phyloP scores from a whole-genome alignment of 2,888 invertebrate genomes.

The Barypeithes pellucidus region DNA sequence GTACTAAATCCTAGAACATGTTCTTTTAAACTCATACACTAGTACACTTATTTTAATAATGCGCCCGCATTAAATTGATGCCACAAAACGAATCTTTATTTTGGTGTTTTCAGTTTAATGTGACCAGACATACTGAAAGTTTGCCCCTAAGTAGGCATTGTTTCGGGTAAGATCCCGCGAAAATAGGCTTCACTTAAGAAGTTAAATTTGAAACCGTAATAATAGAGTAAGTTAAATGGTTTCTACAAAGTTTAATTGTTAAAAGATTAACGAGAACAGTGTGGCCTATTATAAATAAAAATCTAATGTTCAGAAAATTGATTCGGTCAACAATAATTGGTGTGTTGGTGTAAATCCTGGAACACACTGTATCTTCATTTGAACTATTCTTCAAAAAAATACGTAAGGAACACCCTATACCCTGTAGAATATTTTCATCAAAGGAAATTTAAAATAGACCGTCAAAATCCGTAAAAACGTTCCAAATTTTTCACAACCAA shows the following conservation, averaged over 20 bases:
- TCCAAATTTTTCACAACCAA: constrained; percentile 28
- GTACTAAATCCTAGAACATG: too few relatives aligned
- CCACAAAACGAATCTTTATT: constrained; percentile 10
- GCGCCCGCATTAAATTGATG: too few relatives aligned
- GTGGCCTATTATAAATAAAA: too few relatives aligned
- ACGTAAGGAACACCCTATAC: too few relatives aligned
- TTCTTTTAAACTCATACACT: too few relatives aligned
- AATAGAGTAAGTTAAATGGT: constrained; percentile 27
- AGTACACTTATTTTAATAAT: too few relatives aligned
- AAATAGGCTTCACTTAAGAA: constrained; percentile 42
- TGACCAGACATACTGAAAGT: constrained; percentile 33
- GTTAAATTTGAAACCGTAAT: constrained; percentile 41
- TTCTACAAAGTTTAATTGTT: constrained; percentile 4
- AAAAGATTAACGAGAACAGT: background rate
- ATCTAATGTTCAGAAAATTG: too few relatives aligned
- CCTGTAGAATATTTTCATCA: too few relatives aligned
- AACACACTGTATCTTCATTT: too few relatives aligned
- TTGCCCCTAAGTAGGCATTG: constrained; percentile 38
- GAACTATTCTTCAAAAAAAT: too few relatives aligned
- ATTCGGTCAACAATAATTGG: too few relatives aligned
- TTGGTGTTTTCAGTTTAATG: constrained; percentile 31
- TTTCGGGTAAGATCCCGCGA: constrained; percentile 31
- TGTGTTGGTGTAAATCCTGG: too few relatives aligned
- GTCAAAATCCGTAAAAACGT: constrained; percentile 22
- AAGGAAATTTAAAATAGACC: background rate